Evolutionary conservation across 2,113 vertebrate genomes (phyloP).

Genomic region (Chrysemys picta): DNA sequence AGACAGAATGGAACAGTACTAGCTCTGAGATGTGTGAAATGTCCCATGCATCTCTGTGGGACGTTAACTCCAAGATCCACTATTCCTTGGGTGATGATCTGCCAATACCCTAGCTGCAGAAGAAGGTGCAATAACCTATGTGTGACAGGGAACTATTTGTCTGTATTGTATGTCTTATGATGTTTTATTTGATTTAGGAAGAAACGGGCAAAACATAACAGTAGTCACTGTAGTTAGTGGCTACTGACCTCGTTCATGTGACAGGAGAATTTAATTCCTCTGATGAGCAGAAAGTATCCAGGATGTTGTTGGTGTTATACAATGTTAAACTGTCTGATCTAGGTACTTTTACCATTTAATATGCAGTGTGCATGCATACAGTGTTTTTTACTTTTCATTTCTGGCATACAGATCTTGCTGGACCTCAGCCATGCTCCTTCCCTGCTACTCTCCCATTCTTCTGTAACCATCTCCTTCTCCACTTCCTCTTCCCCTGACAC

Average conservation of each 20-base stretch:
- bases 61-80: background rate
- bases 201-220: background rate
- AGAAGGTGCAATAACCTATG: background rate
- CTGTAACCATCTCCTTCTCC: background rate
- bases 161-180: background rate
- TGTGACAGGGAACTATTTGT: background rate
- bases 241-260: background rate
- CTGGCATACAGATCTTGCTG: background rate
- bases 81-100: background rate
- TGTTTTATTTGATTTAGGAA: background rate
- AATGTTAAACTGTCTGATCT: background rate
- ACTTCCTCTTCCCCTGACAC: constrained; percentile 20
- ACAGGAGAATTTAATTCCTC: background rate
- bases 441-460: background rate
- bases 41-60: background rate
- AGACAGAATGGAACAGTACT: background rate
- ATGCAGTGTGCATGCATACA: background rate
- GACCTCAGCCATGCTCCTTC: constrained; percentile 5
- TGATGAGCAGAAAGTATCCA: background rate
- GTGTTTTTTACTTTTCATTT: background rate
- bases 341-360: background rate
- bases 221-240: background rate
- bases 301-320: background rate
- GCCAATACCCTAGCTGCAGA: background rate
- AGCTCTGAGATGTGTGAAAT: background rate